Conservation (phyloP, 1,140 invertebrate species). For the Nasonia giraulti region DNA sequence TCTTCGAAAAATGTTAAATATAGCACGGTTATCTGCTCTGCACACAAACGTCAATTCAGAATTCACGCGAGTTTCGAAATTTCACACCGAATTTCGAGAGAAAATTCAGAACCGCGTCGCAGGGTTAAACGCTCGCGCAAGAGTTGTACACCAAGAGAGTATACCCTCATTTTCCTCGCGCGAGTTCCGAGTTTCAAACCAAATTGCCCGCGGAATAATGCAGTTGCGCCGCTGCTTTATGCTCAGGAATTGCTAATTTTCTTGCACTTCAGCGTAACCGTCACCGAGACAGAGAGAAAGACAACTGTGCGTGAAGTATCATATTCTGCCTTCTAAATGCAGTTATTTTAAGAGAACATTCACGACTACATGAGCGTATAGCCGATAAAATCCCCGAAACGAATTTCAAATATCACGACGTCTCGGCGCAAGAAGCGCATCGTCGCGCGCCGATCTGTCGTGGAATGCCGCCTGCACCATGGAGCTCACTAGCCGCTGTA, state of each 20-base stretch:
- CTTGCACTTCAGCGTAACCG: not conserved
- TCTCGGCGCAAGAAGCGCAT: not conserved
- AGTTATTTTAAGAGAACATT: too few relatives aligned
- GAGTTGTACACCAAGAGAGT: not conserved
- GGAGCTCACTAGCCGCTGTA: too few relatives aligned
- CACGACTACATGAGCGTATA: too few relatives aligned
- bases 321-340: not conserved
- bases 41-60: too few relatives aligned
- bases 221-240: not conserved
- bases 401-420: not conserved
- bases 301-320: not conserved
- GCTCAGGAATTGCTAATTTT: conserved; percentile 6
- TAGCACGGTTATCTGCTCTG: too few relatives aligned
- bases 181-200: conserved; percentile 1
- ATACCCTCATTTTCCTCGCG: not conserved
- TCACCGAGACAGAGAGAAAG: not conserved
- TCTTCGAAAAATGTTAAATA: too few relatives aligned
- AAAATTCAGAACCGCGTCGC: too few relatives aligned
- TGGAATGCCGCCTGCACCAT: not conserved
- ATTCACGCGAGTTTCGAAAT: too few relatives aligned
- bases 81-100: too few relatives aligned
- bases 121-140: too few relatives aligned
- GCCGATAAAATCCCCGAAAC: too few relatives aligned
- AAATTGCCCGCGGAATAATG: not conserved
- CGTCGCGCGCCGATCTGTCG: conserved; percentile 1